Evolutionary conservation across 2,113 vertebrate genomes (phyloP).

Genomic region (Bos indicus): DNA sequence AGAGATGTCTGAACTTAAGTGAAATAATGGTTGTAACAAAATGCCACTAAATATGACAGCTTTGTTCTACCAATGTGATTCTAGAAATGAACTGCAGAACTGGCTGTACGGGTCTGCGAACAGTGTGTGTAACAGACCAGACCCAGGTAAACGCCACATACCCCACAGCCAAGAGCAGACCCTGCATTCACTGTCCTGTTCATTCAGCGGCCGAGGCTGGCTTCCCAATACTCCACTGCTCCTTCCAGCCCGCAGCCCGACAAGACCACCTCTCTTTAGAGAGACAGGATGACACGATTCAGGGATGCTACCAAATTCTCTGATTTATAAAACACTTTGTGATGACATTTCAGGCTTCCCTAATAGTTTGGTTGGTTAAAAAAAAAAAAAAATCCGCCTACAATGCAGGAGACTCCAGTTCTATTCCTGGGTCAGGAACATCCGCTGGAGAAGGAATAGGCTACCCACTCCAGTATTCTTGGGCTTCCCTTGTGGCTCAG

Average conservation of each 20-base stretch:
- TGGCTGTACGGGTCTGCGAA: constrained; percentile 74
- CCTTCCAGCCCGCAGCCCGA: constrained; percentile 64
- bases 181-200: constrained; percentile 63
- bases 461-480: background rate
- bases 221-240: constrained; percentile 57
- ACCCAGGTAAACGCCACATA: constrained; percentile 64
- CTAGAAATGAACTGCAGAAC: constrained; percentile 76
- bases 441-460: background rate
- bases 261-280: background rate
- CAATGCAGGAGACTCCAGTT: background rate
- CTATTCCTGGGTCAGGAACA: background rate
- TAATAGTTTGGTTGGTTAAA: background rate
- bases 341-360: background rate
- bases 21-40: constrained; percentile 83
- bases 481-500: background rate
- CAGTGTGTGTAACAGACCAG: constrained; percentile 75
- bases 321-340: constrained; percentile 27
- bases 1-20: constrained; percentile 82
- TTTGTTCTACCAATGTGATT: constrained; percentile 80
- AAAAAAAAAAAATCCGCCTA: rapidly evolving
- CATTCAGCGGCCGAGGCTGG: constrained; percentile 65
- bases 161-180: constrained; percentile 65
- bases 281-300: background rate
- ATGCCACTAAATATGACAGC: constrained; percentile 80
- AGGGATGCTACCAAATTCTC: background rate